Base-by-base conservation (phyloP, 30 jellyfish, hydroid and myxozoan species). In the Pelagia noctiluca region DNA sequence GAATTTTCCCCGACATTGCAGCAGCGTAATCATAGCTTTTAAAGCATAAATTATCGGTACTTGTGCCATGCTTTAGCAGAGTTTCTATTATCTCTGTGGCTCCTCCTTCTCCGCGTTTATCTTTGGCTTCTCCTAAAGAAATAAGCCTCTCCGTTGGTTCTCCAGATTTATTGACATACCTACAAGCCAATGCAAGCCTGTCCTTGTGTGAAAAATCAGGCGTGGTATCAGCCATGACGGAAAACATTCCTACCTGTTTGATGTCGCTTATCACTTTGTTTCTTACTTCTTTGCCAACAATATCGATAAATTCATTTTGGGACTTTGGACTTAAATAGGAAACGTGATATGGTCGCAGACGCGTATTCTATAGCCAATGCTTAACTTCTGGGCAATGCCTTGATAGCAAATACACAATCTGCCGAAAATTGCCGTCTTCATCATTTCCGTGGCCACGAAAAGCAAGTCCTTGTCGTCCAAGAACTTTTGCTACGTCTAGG, bases 391-490 rank as follows among this genome's bases (percentile, higher is more conserved):
- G 50, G 78, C 80, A 76, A 35, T 76, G 88, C 84, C 84, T 76
- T 76, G 88, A 42, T n/a, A 53, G 13, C n/a, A 76, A 52, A 29
- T 11, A 5, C 4, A 54, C 84, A 4, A 52, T 76, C 66, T 76
- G 88, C 11, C 81, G 62, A 31, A 76, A 52, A 35, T 76, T 76
- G 2, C 88, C 65, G 32, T 57, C 88, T 35, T 60, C 65, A 11
- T 76, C 81, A 1, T 18, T 24, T 52, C 88, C 88, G 28, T 52
- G 84, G 2, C 88, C 88, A 7, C 88, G 64, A 32, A 76, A 76
- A 18, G 88, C 35, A 7, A 76, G 88, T 29, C 88, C 83, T 31
- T 76, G 88, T 23, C 88, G 80, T 18, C 26, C 88, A 76, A 76
- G 81, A 18, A 24, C 22, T 22, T 35, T 26, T 22, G 83, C 26